Base-by-base conservation (phyloP, 1,140 invertebrate genomes). In the Maconellicoccus hirsutus region DNA sequence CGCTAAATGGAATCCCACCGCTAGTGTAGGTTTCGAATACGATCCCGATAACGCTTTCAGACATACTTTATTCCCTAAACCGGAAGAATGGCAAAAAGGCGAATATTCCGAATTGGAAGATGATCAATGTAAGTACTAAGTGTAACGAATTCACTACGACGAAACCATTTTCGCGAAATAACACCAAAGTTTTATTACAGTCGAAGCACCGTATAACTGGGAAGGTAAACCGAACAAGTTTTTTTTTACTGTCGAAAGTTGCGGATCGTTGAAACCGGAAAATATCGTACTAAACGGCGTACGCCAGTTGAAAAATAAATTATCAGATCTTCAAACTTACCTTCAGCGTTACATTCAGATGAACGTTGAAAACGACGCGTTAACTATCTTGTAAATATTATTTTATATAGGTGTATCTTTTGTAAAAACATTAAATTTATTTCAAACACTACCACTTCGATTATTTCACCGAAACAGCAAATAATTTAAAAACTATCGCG, bases 1-100 rank as follows among this genome's bases (percentile, higher is more conserved):
- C 83, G 97, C 98, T 0, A 99, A 99, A 81, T 99, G 97, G 97
- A 99, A 98, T 83, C 97, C 97, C 14, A 99, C 97, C 0, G 92
- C 92, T 74, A 95, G 95, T 72, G 96, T 99, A 14, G 90, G 90
- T 42, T 99, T 99, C 82, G 97, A 99, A 81, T 99, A 99, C 84
- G 98, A 99, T 82, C 98, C 98, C 3, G 98, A 99, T 78, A 99
- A 99, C 84, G 83, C 89, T 0, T 90, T 99, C 84, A 84, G 95
- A 70, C 98, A 99, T 77, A 99, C 97, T 0, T 83, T 96, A 1
- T 98, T 87, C 75, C 95, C 96, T 0, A 98, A 97, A 82, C 95
- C 98, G 59, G 96, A 98, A 79, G 97, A 99, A 82, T 99, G 97
- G 97, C 96, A 95, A 0, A 98, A 97, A 79, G 97, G 94, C 82